phyloP scores from a whole-genome alignment of 1,140 invertebrate genomes.

The Trichoplusia ni region DNA sequence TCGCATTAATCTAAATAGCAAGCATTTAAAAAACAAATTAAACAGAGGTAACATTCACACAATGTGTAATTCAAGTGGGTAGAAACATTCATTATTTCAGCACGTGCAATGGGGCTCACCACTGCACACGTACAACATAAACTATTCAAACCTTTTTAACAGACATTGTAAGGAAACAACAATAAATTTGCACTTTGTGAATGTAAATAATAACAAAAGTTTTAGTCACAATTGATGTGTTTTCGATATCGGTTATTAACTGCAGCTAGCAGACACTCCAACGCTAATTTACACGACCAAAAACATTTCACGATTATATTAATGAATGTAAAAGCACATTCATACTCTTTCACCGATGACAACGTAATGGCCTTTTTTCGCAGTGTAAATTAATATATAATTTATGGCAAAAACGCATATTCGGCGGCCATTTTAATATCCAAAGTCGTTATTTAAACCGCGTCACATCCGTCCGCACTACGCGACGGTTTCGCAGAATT shows the following conservation, averaged over 20 bases:
- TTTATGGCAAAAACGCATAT: slow-evolving; percentile 59
- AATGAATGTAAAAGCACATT: slow-evolving; percentile 24
- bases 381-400: slow-evolving; percentile 40
- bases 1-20: too few species aligned
- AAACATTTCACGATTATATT: slow-evolving; percentile 25
- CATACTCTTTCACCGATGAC: slow-evolving; percentile 28
- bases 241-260: slow-evolving; percentile 10
- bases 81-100: too few species aligned
- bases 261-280: neutral
- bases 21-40: too few species aligned
- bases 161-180: slow-evolving; percentile 6
- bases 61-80: too few species aligned
- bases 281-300: slow-evolving; percentile 7
- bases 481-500: slow-evolving; percentile 70
- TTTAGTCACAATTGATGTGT: slow-evolving; percentile 10
- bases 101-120: too few species aligned
- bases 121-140: too few species aligned
- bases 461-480: slow-evolving; percentile 76
- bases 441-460: slow-evolving; percentile 74
- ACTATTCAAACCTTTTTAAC: too few species aligned
- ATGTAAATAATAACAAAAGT: slow-evolving; percentile 15
- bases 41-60: too few species aligned
- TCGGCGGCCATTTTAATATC: slow-evolving; percentile 75
- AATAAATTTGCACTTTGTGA: slow-evolving; percentile 1
- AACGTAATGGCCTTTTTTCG: slow-evolving; percentile 30